Evolutionary conservation across 2,113 vertebrate genomes (phyloP).

Genomic region (Phyllopteryx taeniolatus): DNA sequence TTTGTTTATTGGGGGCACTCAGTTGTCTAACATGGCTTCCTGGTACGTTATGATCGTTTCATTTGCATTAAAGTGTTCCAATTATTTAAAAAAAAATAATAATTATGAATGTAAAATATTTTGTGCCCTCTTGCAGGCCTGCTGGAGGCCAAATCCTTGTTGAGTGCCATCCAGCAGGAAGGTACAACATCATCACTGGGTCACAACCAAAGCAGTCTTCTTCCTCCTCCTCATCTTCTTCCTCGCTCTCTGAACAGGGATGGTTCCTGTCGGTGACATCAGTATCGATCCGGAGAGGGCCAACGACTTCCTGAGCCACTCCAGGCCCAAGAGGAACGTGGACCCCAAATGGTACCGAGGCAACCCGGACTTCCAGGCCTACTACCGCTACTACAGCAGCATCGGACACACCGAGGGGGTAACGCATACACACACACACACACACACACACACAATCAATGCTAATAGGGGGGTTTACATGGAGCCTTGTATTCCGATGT

Average conservation of each 20-base stretch:
- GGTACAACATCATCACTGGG: constrained; percentile 43
- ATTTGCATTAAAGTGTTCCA: not conserved
- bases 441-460: not conserved
- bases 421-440: not conserved
- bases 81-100: no score
- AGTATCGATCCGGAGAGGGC: constrained; percentile 59
- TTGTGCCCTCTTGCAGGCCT: constrained; percentile 43
- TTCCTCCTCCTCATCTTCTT: not conserved
- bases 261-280: constrained; percentile 49
- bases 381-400: constrained; percentile 80
- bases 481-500: no score
- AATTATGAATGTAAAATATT: not conserved
- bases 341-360: constrained; percentile 71
- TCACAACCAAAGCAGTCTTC: not conserved
- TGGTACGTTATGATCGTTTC: constrained; percentile 43
- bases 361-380: constrained; percentile 78
- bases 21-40: constrained; percentile 59
- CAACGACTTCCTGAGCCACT: constrained; percentile 66
- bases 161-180: constrained; percentile 59
- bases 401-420: constrained; percentile 81
- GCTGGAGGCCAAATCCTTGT: constrained; percentile 68
- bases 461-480: no score
- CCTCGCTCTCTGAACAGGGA: constrained; percentile 39
- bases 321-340: constrained; percentile 66
- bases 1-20: constrained; percentile 45